Conservation (phyloP, 2,888 invertebrate genomes). For the Eupithecia exiguata region DNA sequence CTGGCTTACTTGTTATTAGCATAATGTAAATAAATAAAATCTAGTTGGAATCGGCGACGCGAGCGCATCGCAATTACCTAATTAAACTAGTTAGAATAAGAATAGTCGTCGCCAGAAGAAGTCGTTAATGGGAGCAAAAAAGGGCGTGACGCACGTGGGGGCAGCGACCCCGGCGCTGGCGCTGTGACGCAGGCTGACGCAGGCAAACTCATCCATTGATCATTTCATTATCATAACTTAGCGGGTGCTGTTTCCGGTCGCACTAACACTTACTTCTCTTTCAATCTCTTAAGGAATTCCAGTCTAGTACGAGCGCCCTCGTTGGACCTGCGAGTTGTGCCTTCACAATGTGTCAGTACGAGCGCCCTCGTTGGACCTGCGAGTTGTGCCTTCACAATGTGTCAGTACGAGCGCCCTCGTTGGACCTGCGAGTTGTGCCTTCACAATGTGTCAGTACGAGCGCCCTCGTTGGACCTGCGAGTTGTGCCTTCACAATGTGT, state of each 20-base stretch:
- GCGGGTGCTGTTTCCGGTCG: not conserved
- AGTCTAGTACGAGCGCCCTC: not conserved
- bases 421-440: not conserved
- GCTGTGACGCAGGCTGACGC: not conserved
- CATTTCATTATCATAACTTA: not conserved
- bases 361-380: not conserved
- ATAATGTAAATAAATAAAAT: constrained; percentile 5
- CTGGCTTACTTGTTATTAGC: not conserved
- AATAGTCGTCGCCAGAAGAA: constrained; percentile 17
- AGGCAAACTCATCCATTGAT: not conserved
- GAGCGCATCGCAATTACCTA: constrained; percentile 20
- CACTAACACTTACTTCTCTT: not conserved
- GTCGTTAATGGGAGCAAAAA: not conserved
- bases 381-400: too few relatives aligned
- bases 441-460: not conserved
- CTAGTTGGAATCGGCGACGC: constrained; percentile 6
- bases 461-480: not conserved
- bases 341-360: not conserved
- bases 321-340: not conserved
- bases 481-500: too few relatives aligned
- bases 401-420: not conserved
- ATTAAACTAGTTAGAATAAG: constrained; percentile 35
- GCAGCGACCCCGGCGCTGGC: not conserved
- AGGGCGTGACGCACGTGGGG: not conserved
- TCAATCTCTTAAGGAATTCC: not conserved